Base-by-base conservation (phyloP, 2,797 vertebrate species). In the Nyctibius grandis region DNA sequence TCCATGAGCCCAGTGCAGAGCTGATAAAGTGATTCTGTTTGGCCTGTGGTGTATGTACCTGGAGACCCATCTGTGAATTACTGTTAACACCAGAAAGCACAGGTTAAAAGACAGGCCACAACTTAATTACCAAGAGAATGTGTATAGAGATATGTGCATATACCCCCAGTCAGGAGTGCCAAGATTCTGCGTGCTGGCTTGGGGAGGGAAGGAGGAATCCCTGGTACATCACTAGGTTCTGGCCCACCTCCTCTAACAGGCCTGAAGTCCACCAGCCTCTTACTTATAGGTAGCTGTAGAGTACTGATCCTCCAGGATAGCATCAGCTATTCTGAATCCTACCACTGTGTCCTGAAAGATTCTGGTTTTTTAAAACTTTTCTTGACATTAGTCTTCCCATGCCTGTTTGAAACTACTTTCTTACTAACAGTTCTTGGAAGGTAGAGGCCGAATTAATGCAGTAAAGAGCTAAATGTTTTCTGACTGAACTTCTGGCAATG, bases 101-200 rank as follows among this genome's bases (percentile, higher is more conserved):
- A 36, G 10, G 6, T 65, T 56, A 56, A 51, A 91, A 57, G 34
- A 45, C 33, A 68, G 26, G 11, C 9, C 25, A 15, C 18, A 45
- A 31, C 8, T 34, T 61, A 28, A 36, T 75, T 70, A 22, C 25
- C 20, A 42, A 38, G n/a, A 53, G 36, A 82, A 25, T 0, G 1
- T 15, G 7, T 40, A 17, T 5, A 25, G 38, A 60, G 28, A 26
- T 38, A 25, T 0, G 9, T 18, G 13, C 0, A 0, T 56, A 14
- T 34, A 65, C 8, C 10, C 5, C 6, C 4, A 47, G 19, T 6
- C 36, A 44, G 59, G 21, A 75, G 16, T 29, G n/a, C 21, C 10
- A 33, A 38, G 51, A 31, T 15, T 65, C n/a, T 3, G 28, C 31
- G 8, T 3, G 28, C 15, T 78, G 28, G 13, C 25, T 11, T 59